Percentiles rank a stretch among this genome's conserved stretches.
These are phyloP conservation scores for Lepidurus couesii DNA, from an alignment of 1,140 invertebrate species.

Conservation along the genomic window DNA sequence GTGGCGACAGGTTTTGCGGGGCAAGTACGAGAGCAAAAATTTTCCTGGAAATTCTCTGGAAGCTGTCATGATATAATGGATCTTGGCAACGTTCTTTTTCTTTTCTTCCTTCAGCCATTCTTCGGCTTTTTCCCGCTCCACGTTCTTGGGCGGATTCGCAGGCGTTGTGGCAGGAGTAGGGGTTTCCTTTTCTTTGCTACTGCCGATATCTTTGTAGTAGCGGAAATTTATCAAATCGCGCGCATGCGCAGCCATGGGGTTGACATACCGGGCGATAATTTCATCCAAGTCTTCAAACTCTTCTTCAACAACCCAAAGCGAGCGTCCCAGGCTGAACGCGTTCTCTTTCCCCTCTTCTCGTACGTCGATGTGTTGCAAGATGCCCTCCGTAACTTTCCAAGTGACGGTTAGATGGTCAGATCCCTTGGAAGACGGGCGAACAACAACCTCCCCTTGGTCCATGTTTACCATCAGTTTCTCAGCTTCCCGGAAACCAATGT, in stretches of 20 bases:
- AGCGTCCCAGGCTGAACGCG: conserved; percentile 85
- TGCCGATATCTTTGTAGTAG: conserved; percentile 69
- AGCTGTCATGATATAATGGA: conserved; percentile 84
- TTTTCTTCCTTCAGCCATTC: conserved; percentile 80
- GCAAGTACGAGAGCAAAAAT: conserved; percentile 90
- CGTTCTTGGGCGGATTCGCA: background rate
- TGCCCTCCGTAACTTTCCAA: conserved; percentile 93
- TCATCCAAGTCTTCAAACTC: conserved; percentile 98
- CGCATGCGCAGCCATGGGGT: conserved; percentile 89
- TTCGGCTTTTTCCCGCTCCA: conserved; percentile 69
- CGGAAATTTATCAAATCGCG: conserved; percentile 87
- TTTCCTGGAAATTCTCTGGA: conserved; percentile 86
- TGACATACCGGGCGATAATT: conserved; percentile 93
- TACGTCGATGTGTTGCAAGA: conserved; percentile 94
- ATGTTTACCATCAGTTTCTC: conserved; percentile 84
- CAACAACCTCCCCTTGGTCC: conserved; percentile 93
- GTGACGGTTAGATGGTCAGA: conserved; percentile 93
- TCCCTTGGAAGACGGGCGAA: conserved; percentile 94
- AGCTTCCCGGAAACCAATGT: conserved; percentile 88
- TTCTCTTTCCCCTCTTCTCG: conserved; percentile 95
- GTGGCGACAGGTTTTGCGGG: conserved; percentile 71
- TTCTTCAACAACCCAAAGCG: conserved; percentile 77
- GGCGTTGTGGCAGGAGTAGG: background rate
- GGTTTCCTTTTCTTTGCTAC: conserved; percentile 44
- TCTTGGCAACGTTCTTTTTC: conserved; percentile 74